A percentile compares a stretch with the other conserved stretches of the same genome.
These are phyloP conservation scores for Mnemiopsis leidyi DNA, from an alignment of 37 sponge, comb jelly and placozoan genomes.

Conservation along the genomic window DNA sequence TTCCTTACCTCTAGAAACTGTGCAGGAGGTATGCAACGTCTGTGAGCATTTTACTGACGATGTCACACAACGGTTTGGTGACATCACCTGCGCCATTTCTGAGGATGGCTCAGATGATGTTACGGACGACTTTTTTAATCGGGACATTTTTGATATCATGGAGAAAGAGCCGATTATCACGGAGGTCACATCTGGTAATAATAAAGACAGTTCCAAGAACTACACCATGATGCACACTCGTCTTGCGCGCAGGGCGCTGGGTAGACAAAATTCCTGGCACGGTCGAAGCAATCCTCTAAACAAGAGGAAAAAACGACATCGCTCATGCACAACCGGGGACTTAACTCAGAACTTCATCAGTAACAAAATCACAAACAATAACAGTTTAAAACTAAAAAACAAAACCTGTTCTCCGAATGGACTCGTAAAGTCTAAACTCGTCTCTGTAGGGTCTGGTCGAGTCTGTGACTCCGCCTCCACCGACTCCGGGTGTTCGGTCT, in stretches of 20 bases:
- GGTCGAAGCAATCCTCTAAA: background rate
- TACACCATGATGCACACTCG: background rate
- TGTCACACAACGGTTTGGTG: background rate
- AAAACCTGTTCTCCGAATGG: background rate
- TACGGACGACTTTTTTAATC: background rate
- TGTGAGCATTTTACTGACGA: slow-evolving; percentile 1
- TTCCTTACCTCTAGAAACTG: slow-evolving; percentile 6
- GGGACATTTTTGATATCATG: background rate
- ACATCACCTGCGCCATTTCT: background rate
- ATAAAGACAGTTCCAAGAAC: background rate
- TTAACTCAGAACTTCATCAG: background rate
- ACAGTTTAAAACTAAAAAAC: background rate
- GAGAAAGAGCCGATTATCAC: background rate
- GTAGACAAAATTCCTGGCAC: background rate
- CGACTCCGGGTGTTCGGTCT: background rate
- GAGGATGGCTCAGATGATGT: background rate
- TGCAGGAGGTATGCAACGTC: background rate
- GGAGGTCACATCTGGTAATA: background rate
- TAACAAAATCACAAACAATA: background rate
- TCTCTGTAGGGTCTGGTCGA: background rate
- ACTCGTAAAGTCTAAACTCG: too few species aligned
- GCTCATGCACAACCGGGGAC: background rate
- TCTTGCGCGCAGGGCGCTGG: background rate
- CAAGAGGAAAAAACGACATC: background rate
- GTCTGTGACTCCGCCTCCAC: background rate